Conservation (phyloP, 2,113 vertebrate genomes). For the Meles meles region DNA sequence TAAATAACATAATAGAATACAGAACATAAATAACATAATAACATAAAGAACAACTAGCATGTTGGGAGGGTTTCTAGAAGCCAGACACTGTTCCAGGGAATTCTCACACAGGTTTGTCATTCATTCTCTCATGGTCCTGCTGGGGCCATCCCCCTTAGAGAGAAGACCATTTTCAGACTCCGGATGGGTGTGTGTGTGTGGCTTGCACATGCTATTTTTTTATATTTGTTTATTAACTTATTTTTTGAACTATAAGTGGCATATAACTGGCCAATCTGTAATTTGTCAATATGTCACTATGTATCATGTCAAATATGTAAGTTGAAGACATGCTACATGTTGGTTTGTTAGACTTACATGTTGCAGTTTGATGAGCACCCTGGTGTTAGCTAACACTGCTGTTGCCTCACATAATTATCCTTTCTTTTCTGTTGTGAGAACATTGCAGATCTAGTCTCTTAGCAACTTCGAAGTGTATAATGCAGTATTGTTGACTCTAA, state of each 20-base stretch:
- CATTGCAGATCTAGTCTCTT: background rate
- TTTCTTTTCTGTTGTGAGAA: background rate
- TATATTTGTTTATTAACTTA: background rate
- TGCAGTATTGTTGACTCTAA: background rate
- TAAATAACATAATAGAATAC: background rate
- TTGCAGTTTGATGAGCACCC: background rate
- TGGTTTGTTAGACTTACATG: background rate
- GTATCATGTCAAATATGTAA: background rate
- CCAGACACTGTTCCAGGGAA: background rate
- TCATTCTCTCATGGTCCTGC: no score
- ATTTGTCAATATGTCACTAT: background rate
- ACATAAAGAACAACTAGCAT: background rate
- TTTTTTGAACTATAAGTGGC: background rate
- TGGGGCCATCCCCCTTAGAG: background rate
- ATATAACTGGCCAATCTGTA: background rate
- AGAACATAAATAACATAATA: background rate
- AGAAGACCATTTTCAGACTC: background rate
- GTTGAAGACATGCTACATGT: background rate
- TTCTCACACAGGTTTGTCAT: background rate
- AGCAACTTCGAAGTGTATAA: background rate
- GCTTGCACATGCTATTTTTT: background rate
- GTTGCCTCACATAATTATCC: background rate
- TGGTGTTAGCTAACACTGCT: background rate
- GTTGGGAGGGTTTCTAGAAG: background rate
- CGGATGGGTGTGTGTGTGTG: background rate